Evolutionary conservation across 2,888 invertebrate genomes (phyloP), one percentile per base, ranked within the genome.

Genomic region (Cartodere bifasciata): DNA sequence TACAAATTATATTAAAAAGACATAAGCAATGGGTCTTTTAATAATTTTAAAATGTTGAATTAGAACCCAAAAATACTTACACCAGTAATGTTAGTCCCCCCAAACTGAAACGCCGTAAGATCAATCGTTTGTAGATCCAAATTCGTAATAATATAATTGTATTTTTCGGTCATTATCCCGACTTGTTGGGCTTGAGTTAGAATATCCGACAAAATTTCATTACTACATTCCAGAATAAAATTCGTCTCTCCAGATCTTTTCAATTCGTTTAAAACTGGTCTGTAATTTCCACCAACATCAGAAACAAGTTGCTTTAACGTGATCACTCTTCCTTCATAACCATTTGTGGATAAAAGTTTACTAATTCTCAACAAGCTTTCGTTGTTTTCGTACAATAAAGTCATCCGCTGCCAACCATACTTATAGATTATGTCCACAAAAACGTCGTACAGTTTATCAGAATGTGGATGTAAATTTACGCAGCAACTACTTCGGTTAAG

Each of bases 1-100:
- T n/a, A n/a, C n/a, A n/a, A n/a, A n/a, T n/a, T n/a, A n/a, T n/a
- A n/a, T n/a, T n/a, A n/a, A n/a, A n/a, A 29, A 12, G 5, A 9
- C 13, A 27, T 5, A 9, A 27, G 13, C 9, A 27, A 14, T 9
- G 5, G 7, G 24, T 5, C 9, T 24, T 29, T 29, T 9, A 13
- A 27, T 23, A 12, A 23, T 9, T 5, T 7, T 28, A n/a, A n/a
- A n/a, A 21, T 32, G 12, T 7, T 20, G n/a, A 20, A 20, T 20
- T 20, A 6, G 6, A 20, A 20, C n/a, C n/a, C 20, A 15, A 10
- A 9, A 6, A 30, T 17, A 23, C 39, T 39, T 37, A 47, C 61
- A 39, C 81, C 83, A 13, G 86, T 86, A 16, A 91, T 80, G 53
- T 87, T 88, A 0, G 82, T 75, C 4, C 84, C 86, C 1, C 81